Evolutionary conservation across 2,888 invertebrate genomes (phyloP).

Genomic region (Holacanthella duospinosa): DNA sequence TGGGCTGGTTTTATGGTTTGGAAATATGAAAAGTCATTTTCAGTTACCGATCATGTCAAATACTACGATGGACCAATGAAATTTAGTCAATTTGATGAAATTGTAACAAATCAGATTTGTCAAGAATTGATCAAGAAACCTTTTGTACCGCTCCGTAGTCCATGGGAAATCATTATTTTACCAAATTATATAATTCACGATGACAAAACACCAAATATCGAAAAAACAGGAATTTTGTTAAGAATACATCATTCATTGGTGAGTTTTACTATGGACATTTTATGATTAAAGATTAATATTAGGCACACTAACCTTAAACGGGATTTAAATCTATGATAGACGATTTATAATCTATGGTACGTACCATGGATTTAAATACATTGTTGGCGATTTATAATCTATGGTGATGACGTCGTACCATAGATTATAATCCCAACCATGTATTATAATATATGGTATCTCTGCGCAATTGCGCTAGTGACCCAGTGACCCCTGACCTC

Average conservation of each 20-base stretch:
- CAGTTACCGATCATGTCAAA: slow-evolving; percentile 25
- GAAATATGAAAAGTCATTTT: slow-evolving; percentile 27
- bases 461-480: too few species aligned
- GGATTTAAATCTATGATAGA: too few species aligned
- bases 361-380: too few species aligned
- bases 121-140: slow-evolving; percentile 11
- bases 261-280: too few species aligned
- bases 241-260: slow-evolving; percentile 26
- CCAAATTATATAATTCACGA: slow-evolving; percentile 11
- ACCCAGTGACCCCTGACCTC: too few species aligned
- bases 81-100: background rate
- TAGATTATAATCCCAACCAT: too few species aligned
- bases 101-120: background rate
- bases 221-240: background rate
- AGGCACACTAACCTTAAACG: too few species aligned
- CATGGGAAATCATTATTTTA: slow-evolving; percentile 32
- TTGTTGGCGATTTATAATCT: too few species aligned
- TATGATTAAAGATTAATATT: too few species aligned
- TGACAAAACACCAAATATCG: background rate
- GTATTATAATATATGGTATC: too few species aligned
- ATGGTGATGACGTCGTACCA: too few species aligned
- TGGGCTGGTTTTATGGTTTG: slow-evolving; percentile 35
- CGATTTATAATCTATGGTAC: too few species aligned
- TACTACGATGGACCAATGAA: slow-evolving; percentile 14
- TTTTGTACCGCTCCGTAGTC: slow-evolving; percentile 20